Conservation (phyloP, 2,888 invertebrate genomes). For the Metacarcinus magister region DNA sequence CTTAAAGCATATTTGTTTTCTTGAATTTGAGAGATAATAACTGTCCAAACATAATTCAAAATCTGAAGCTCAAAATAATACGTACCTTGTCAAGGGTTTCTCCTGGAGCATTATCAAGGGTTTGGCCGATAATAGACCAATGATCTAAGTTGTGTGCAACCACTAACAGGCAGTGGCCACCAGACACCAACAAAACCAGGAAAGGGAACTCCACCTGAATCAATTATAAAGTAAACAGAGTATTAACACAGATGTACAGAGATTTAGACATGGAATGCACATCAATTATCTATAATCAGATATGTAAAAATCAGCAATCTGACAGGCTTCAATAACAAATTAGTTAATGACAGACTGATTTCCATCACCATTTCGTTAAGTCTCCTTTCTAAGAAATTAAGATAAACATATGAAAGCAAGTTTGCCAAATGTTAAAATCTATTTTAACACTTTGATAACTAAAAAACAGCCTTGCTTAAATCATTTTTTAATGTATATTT, state of each 20-base stretch:
- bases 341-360: no score
- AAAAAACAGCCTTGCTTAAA: no score
- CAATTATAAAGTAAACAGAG: neutral
- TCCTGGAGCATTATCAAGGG: conserved; percentile 95
- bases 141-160: conserved; percentile 89
- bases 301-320: no score
- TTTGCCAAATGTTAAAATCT: no score
- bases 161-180: conserved; percentile 94
- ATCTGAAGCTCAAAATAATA: neutral
- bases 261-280: neutral
- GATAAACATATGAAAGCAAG: no score
- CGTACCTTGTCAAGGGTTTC: conserved; percentile 95
- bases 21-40: neutral
- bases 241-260: neutral
- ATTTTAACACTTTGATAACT: no score
- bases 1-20: no score
- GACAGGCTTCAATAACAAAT: no score
- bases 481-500: no score
- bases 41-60: neutral
- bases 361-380: no score
- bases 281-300: neutral
- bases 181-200: conserved; percentile 94
- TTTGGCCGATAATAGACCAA: conserved; percentile 92
- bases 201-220: conserved; percentile 92
- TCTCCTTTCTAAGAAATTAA: no score